Evolutionary conservation across 1,140 invertebrate species (phyloP).

Genomic region (Drosophila jambulina): DNA sequence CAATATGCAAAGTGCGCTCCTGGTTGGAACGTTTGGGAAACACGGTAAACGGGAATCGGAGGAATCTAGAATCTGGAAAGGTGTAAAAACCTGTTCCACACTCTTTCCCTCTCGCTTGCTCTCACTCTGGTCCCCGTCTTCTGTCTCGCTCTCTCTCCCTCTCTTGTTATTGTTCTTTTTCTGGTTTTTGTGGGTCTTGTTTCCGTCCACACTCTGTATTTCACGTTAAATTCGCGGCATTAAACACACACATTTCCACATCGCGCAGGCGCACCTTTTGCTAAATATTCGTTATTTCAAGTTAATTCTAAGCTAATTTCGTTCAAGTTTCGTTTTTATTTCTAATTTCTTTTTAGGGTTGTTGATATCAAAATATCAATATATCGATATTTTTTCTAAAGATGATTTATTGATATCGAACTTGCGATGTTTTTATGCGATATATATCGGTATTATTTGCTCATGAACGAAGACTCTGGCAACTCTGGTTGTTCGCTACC

Average conservation of each 20-base stretch:
- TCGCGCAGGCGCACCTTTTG: neutral
- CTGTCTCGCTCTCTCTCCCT: neutral
- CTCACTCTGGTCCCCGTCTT: neutral
- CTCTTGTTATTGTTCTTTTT: slow-evolving; percentile 19
- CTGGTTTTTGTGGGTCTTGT: neutral
- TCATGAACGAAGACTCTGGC: too few species aligned
- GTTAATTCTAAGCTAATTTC: neutral
- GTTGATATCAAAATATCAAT: too few species aligned
- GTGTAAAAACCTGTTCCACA: slow-evolving; percentile 17
- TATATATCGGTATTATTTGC: too few species aligned
- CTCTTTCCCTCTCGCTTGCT: slow-evolving; percentile 4
- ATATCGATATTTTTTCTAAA: too few species aligned
- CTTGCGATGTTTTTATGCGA: too few species aligned
- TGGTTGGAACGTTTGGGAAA: slow-evolving; percentile 1
- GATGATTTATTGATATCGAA: too few species aligned
- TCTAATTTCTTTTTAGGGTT: slow-evolving; percentile 7
- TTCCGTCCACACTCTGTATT: neutral
- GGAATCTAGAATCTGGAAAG: slow-evolving; percentile 11
- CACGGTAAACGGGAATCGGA: slow-evolving; percentile 1
- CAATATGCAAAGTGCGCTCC: slow-evolving; percentile 18
- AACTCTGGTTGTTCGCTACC: too few species aligned
- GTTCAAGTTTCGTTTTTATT: slow-evolving; percentile 9
- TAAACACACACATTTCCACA: neutral
- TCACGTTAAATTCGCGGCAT: neutral
- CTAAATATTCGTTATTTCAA: neutral